Evolutionary conservation across 2,113 vertebrate species (phyloP).

Genomic region (Columba livia): DNA sequence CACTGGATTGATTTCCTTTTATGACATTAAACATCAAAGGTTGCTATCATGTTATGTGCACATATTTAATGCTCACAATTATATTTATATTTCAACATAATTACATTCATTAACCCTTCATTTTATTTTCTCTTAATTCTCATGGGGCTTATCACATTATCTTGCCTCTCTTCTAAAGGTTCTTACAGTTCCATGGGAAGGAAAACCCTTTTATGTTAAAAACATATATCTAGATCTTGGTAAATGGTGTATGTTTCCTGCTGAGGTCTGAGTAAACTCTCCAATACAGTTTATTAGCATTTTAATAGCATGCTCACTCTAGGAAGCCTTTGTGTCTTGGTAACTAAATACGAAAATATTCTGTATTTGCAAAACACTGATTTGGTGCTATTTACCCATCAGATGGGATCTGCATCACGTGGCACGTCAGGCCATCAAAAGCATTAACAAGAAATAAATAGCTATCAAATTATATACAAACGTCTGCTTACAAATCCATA

Average conservation of each 20-base stretch:
- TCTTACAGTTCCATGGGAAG: background rate
- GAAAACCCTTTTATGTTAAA: conserved; percentile 20
- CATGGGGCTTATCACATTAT: background rate
- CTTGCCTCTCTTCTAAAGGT: background rate
- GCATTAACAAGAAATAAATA: conserved; percentile 7
- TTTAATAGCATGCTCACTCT: conserved; percentile 48
- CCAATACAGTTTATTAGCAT: conserved; percentile 34
- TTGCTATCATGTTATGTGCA: background rate
- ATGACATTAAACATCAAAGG: background rate
- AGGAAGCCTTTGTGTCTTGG: conserved; percentile 49
- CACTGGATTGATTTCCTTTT: background rate
- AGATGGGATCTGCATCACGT: background rate
- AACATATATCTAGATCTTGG: background rate
- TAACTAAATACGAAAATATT: conserved; percentile 7
- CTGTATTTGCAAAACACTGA: background rate
- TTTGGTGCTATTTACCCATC: background rate
- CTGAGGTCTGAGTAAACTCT: conserved; percentile 30
- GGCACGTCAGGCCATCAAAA: background rate
- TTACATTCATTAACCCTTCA: background rate
- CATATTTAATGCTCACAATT: background rate
- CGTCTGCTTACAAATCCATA: background rate
- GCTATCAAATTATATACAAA: background rate
- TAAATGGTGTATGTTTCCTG: background rate
- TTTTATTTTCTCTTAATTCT: background rate
- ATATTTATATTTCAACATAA: background rate